Evolutionary conservation across 2,113 vertebrate species (phyloP).

Genomic region (Sturnira hondurensis): DNA sequence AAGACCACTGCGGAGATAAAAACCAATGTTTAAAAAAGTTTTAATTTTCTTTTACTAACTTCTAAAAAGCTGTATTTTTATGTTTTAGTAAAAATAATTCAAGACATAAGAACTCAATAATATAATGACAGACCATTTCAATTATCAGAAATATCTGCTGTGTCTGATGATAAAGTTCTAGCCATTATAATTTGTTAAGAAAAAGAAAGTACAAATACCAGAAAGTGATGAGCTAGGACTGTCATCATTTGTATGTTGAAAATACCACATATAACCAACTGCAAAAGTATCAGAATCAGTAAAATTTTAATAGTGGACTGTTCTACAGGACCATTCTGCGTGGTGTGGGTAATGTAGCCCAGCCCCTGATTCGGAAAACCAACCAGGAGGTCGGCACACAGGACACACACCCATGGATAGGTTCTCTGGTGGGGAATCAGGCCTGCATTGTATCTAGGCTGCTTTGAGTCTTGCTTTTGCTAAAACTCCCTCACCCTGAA

Average conservation of each 20-base stretch:
- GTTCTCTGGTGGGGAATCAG: too few species aligned
- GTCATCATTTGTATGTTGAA: background rate
- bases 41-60: background rate
- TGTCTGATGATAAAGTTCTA: background rate
- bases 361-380: too few species aligned
- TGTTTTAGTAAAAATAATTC: background rate
- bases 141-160: background rate
- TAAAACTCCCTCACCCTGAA: too few species aligned
- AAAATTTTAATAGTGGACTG: background rate
- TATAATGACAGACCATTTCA: background rate
- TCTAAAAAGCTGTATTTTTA: background rate
- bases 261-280: background rate
- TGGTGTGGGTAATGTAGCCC: too few species aligned
- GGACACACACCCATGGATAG: too few species aligned
- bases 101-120: slow-evolving; percentile 18
- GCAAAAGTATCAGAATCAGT: background rate
- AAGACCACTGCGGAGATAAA: background rate
- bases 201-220: background rate
- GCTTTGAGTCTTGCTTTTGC: too few species aligned
- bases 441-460: too few species aligned
- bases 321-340: background rate
- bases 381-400: too few species aligned
- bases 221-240: background rate
- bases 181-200: background rate
- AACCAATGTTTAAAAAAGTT: background rate